phyloP scores from a whole-genome alignment of 1,140 invertebrate genomes.

The Ceratosolen solmsi region DNA sequence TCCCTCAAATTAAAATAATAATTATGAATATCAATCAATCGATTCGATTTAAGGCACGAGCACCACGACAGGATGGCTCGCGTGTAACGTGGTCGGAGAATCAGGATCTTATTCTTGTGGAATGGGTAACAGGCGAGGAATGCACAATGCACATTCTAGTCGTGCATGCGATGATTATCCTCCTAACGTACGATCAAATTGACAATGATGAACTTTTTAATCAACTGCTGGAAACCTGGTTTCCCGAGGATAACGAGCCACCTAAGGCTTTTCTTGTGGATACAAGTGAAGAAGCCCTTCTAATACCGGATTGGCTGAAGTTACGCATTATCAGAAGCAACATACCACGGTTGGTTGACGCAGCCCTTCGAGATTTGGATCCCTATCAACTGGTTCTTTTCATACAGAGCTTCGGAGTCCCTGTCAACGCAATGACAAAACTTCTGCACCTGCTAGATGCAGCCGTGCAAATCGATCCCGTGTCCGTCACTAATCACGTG shows the following conservation, averaged over 20 bases:
- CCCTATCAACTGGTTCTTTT: constrained; percentile 93
- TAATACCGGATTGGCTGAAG: constrained; percentile 96
- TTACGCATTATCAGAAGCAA: constrained; percentile 93
- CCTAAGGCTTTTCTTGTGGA: constrained; percentile 88
- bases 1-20: too few species aligned
- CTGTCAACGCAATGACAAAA: constrained; percentile 90
- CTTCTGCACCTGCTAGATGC: constrained; percentile 83
- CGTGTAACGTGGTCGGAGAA: constrained; percentile 77
- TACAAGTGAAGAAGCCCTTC: constrained; percentile 87
- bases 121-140: constrained; percentile 88
- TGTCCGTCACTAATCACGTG: constrained; percentile 82
- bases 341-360: constrained; percentile 86
- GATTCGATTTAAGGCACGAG: constrained; percentile 74
- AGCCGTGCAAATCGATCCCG: constrained; percentile 79
- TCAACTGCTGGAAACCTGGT: constrained; percentile 85
- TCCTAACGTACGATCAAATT: constrained; percentile 85
- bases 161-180: constrained; percentile 95
- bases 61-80: constrained; percentile 76
- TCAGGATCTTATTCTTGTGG: constrained; percentile 83
- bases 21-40: too few species aligned
- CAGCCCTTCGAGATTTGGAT: constrained; percentile 89
- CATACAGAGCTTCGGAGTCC: constrained; percentile 97
- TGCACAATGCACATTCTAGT: constrained; percentile 90
- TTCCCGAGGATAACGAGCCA: constrained; percentile 77
- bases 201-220: constrained; percentile 76